phyloP scores from a whole-genome alignment of 1,140 invertebrate species.

The Chrysoperla carnea region DNA sequence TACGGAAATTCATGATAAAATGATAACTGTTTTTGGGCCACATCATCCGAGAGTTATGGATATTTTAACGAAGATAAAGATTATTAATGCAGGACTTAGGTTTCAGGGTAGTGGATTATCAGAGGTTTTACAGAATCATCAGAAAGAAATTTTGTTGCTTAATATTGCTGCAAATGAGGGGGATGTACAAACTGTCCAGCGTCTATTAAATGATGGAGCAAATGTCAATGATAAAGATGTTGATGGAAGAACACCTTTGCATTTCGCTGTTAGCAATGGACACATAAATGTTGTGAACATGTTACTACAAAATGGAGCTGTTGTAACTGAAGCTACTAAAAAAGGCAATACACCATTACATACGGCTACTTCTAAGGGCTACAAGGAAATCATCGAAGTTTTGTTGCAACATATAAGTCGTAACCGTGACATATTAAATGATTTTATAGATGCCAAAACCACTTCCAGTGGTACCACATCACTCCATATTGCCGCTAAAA shows the following conservation, averaged over 20 bases:
- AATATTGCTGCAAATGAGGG: constrained; percentile 6
- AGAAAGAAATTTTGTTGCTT: constrained; percentile 2
- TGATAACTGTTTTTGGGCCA: too few relatives aligned
- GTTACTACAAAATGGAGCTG: constrained; percentile 6
- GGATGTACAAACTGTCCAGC: constrained; percentile 5
- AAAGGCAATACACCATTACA: constrained; percentile 21
- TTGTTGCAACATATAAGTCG: constrained; percentile 6
- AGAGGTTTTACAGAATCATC: constrained; percentile 3
- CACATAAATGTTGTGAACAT: constrained; percentile 10
- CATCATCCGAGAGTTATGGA: constrained; percentile 1
- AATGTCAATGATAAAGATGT: constrained; percentile 5
- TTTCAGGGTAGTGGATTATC: neutral
- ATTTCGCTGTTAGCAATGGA: constrained; percentile 24
- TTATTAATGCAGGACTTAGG: neutral
- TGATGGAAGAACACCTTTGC: constrained; percentile 18
- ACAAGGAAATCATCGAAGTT: constrained; percentile 8
- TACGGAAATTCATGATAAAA: too few relatives aligned
- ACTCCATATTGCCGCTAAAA: constrained; percentile 7
- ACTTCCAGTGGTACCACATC: constrained; percentile 1
- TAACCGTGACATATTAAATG: too few relatives aligned
- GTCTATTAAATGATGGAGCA: constrained; percentile 6
- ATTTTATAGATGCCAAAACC: neutral
- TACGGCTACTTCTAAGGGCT: constrained; percentile 22
- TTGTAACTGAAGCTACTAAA: constrained; percentile 4
- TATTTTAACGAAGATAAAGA: neutral